Evolutionary conservation across 1,140 invertebrate species (phyloP).

Genomic region (Chionoecetes opilio): DNA sequence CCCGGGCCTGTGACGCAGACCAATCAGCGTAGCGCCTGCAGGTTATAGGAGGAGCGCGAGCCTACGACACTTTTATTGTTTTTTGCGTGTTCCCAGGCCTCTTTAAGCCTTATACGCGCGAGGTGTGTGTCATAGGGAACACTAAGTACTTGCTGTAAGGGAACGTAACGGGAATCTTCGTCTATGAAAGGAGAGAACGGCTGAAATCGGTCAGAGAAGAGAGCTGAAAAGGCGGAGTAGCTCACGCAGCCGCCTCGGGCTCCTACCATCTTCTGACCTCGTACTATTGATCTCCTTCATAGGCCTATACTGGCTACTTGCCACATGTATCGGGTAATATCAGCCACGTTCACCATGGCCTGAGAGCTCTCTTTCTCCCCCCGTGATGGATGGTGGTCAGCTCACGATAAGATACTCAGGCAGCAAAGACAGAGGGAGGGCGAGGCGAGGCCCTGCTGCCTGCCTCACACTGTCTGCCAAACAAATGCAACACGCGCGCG

Average conservation of each 20-base stretch:
- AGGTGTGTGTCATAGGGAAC: constrained; percentile 51
- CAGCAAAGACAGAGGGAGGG: neutral
- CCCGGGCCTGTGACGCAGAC: constrained; percentile 69
- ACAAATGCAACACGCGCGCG: constrained; percentile 67
- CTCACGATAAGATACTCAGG: constrained; percentile 62
- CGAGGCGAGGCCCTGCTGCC: neutral
- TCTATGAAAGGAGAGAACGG: neutral
- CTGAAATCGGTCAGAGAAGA: constrained; percentile 24
- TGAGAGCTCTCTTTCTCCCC: constrained; percentile 14
- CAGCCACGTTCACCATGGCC: constrained; percentile 57
- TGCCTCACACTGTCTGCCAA: neutral
- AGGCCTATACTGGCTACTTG: constrained; percentile 75
- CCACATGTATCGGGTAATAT: constrained; percentile 68
- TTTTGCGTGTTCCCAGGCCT: constrained; percentile 67
- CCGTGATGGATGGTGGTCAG: constrained; percentile 10
- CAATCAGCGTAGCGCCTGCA: constrained; percentile 73
- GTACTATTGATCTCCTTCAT: constrained; percentile 76
- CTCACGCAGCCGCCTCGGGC: constrained; percentile 62
- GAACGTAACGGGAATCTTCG: neutral
- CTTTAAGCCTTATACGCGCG: constrained; percentile 65
- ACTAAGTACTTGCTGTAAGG: constrained; percentile 33
- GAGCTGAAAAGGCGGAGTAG: constrained; percentile 35
- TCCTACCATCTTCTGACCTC: constrained; percentile 76
- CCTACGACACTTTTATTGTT: constrained; percentile 74
- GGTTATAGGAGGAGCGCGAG: constrained; percentile 78